Evolutionary conservation across 92 coral and sea anemone genomes (phyloP), one percentile per base, ranked within the genome.

Genomic region (Plumapathes pennacea): DNA sequence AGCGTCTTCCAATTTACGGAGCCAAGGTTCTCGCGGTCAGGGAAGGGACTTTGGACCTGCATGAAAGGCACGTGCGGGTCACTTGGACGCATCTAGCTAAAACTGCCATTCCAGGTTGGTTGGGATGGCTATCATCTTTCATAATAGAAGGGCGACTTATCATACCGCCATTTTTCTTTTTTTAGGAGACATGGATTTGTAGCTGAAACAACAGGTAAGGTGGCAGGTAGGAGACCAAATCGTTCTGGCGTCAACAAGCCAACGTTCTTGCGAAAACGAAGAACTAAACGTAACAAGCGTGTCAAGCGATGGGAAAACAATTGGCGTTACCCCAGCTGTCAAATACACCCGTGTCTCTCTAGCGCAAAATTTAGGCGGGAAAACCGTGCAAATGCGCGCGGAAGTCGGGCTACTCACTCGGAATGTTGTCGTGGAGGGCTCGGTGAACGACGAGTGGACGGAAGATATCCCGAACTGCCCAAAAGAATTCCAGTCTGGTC

Each of bases 331-430:
- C 20, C 97, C 97, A 38, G 27, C 82, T 12, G 46, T 90, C 0
- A 77, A 69, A 49, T 72, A 90, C 64, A 68, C 26, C 30, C 97
- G 85, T 48, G 67, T 90, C 32, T 78, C 97, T 3, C 36, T 90
- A 12, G 77, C 40, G 1, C 97, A 90, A 54, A 72, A 58, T 4
- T 55, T 90, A 0, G 94, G 71, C 33, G 90, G 89, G 5, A 57
- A 77, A 26, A 55, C 39, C 12, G 70, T 90, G 22, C 89, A 85
- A 41, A 81, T 94, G 1, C 77, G 89, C 5, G 97, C 94, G 12
- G 97, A 90, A 54, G 97, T 90, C 5, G 97, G 97, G 7, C 85
- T 90, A 20, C 92, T 90, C 7, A 90, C 97, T 52, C 89, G 97
- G 44, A 90, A 90, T 54, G 97, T 90, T 26, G 90, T 90, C 48